phyloP scores from a whole-genome alignment of 2,797 vertebrate species.

The Dipus sagitta region DNA sequence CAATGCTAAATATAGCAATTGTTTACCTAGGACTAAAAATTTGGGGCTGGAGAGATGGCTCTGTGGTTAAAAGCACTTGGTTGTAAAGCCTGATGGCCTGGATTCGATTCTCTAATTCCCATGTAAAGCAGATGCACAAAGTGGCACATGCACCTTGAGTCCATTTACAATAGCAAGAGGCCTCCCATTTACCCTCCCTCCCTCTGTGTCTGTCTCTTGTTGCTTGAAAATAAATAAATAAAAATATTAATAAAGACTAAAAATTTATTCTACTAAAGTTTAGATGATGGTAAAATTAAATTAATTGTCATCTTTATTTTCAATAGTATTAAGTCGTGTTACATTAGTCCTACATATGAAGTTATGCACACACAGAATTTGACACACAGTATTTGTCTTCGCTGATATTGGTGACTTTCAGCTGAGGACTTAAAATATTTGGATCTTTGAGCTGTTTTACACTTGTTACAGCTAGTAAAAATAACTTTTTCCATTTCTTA shows the following conservation, averaged over 20 bases:
- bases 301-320: constrained; percentile 53
- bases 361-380: constrained; percentile 16
- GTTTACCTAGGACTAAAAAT: constrained; percentile 45
- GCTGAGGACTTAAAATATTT: constrained; percentile 31
- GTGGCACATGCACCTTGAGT: too few relatives aligned
- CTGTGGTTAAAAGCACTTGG: too few relatives aligned
- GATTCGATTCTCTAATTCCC: too few relatives aligned
- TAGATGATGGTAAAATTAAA: constrained; percentile 58
- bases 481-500: constrained; percentile 42
- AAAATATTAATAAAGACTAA: neutral
- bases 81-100: too few relatives aligned
- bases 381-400: constrained; percentile 37
- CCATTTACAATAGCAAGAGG: too few relatives aligned
- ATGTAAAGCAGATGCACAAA: too few relatives aligned
- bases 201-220: too few relatives aligned
- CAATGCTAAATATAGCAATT: constrained; percentile 63
- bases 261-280: constrained; percentile 58
- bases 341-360: constrained; percentile 31
- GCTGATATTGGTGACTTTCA: constrained; percentile 13
- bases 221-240: too few relatives aligned
- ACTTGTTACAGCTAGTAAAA: constrained; percentile 37
- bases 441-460: constrained; percentile 37
- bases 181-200: too few relatives aligned
- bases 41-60: too few relatives aligned
- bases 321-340: neutral